phyloP scores from a whole-genome alignment of 2,888 invertebrate genomes.

The Hemaris fuciformis region DNA sequence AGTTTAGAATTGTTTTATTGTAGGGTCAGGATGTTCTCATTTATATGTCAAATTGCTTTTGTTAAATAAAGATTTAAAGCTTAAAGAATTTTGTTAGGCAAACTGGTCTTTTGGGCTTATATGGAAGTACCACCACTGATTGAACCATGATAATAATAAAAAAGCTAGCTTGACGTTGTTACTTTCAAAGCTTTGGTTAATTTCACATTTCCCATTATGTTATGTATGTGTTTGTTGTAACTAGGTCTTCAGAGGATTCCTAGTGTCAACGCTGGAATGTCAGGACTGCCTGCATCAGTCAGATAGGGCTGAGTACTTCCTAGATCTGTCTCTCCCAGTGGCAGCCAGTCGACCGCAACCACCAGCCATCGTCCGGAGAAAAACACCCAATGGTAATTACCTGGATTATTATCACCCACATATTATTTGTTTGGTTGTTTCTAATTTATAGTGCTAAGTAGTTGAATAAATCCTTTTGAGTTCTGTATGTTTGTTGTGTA shows the following conservation, averaged over 20 bases:
- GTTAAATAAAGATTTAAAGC: too few relatives aligned
- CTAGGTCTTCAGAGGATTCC: slow-evolving; percentile 94
- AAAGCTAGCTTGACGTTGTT: too few relatives aligned
- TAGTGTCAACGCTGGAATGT: slow-evolving; percentile 94
- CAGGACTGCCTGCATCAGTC: slow-evolving; percentile 94
- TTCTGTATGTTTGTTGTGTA: background rate
- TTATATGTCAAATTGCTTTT: too few relatives aligned
- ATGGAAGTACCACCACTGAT: too few relatives aligned
- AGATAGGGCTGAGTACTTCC: slow-evolving; percentile 93
- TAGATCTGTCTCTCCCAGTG: slow-evolving; percentile 96
- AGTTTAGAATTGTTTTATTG: too few relatives aligned
- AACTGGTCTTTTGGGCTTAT: too few relatives aligned
- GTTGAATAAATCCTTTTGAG: background rate
- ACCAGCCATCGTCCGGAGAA: slow-evolving; percentile 81
- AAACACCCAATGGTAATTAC: slow-evolving; percentile 68
- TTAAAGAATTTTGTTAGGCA: too few relatives aligned
- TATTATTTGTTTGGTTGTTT: background rate
- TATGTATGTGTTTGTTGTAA: too few relatives aligned
- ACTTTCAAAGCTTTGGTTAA: too few relatives aligned
- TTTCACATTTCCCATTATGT: too few relatives aligned
- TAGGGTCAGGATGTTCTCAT: too few relatives aligned
- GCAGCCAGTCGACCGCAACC: slow-evolving; percentile 88
- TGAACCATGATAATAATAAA: too few relatives aligned
- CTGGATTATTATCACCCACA: background rate
- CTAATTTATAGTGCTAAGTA: background rate